A percentile compares a stretch with the other conserved stretches of the same genome.
phyloP scores from a whole-genome alignment of 2,113 vertebrate genomes.

The Limanda limanda region DNA sequence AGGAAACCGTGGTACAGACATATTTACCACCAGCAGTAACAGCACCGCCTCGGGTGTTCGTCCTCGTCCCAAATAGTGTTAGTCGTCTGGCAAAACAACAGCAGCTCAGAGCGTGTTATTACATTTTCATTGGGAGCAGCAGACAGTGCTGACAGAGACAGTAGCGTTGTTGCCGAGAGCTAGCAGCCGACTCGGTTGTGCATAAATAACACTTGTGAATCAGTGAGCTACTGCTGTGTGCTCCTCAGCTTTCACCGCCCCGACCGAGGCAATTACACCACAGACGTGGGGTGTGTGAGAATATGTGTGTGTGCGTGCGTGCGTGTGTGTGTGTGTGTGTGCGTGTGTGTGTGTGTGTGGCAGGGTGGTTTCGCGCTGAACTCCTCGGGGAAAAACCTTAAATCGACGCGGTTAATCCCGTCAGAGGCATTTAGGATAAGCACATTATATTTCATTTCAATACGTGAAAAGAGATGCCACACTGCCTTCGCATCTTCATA shows the following conservation, averaged over 20 bases:
- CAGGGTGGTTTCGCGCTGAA: constrained; percentile 14
- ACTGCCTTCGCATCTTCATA: constrained; percentile 63
- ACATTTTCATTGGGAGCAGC: constrained; percentile 52
- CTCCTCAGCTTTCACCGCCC: constrained; percentile 43
- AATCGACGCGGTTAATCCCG: constrained; percentile 78
- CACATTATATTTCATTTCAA: constrained; percentile 76
- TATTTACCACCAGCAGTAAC: constrained; percentile 43
- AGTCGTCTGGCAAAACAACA: constrained; percentile 54
- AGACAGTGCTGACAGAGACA: constrained; percentile 58
- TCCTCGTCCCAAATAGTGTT: constrained; percentile 52
- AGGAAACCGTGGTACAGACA: constrained; percentile 11
- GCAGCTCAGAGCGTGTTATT: constrained; percentile 55
- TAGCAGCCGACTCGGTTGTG: constrained; percentile 43
- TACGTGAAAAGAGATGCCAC: constrained; percentile 72
- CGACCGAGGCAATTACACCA: constrained; percentile 60
- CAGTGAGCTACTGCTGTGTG: constrained; percentile 53
- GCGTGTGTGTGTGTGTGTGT: too few relatives aligned
- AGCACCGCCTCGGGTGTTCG: constrained; percentile 36
- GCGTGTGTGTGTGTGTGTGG: background rate
- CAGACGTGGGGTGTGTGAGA: constrained; percentile 6
- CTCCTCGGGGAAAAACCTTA: constrained; percentile 46
- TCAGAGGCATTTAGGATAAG: constrained; percentile 76
- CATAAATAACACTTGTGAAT: constrained; percentile 69
- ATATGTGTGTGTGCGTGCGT: too few relatives aligned
- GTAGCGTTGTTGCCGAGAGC: constrained; percentile 35